These are phyloP conservation scores for Euproctis similis DNA, from an alignment of 2,888 invertebrate species.

Conservation along the genomic window DNA sequence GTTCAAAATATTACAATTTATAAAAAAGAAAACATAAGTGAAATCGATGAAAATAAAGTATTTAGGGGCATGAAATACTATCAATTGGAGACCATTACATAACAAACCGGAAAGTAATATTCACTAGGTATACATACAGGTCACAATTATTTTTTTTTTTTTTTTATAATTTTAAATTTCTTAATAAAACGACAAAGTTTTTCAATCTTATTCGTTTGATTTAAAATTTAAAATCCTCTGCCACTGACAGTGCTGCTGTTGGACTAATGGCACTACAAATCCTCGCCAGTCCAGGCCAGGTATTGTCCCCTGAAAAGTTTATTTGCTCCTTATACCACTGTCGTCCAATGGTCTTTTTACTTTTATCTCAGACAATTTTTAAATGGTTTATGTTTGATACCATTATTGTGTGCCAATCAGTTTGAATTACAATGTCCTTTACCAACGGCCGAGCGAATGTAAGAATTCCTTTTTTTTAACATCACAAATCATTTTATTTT, in stretches of 20 bases:
- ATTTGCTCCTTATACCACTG: slow-evolving; percentile 62
- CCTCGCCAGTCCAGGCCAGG: slow-evolving; percentile 56
- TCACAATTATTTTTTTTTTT: slow-evolving; percentile 44
- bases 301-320: slow-evolving; percentile 63
- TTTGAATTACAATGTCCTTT: slow-evolving; percentile 75
- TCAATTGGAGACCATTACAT: slow-evolving; percentile 37
- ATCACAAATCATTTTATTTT: slow-evolving; percentile 65
- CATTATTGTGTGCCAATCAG: slow-evolving; percentile 76
- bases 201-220: slow-evolving; percentile 13
- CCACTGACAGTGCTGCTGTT: slow-evolving; percentile 26
- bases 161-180: slow-evolving; percentile 38
- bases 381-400: slow-evolving; percentile 74
- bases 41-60: no score
- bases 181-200: slow-evolving; percentile 5
- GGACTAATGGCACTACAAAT: slow-evolving; percentile 71
- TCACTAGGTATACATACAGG: slow-evolving; percentile 43
- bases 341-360: slow-evolving; percentile 57
- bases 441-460: slow-evolving; percentile 61
- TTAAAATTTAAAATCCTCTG: slow-evolving; percentile 22
- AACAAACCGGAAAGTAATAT: slow-evolving; percentile 46
- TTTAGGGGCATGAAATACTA: no score
- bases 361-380: slow-evolving; percentile 71
- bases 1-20: no score
- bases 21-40: no score
- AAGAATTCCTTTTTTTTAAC: slow-evolving; percentile 61